Conservation (phyloP, 2,113 vertebrate species). For the Mustela nigripes region DNA sequence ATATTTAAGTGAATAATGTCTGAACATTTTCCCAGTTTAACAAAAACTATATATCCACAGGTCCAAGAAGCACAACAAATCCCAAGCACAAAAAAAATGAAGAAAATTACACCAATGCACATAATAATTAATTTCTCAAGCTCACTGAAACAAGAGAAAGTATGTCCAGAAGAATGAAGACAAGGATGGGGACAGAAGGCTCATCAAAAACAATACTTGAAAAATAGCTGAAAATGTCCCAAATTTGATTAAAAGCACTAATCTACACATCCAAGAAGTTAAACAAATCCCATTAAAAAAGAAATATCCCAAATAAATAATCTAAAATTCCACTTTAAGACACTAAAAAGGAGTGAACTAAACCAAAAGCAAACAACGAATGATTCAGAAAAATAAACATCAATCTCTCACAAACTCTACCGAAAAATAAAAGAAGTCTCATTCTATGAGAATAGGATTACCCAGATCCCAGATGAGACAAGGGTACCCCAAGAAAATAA, state of each 20-base stretch:
- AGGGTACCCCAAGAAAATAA: neutral
- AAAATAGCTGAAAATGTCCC: rapidly evolving
- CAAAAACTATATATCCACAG: neutral
- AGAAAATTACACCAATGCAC: neutral
- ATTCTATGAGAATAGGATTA: neutral
- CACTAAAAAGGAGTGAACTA: neutral
- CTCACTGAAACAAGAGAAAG: rapidly evolving
- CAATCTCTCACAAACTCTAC: neutral
- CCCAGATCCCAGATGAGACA: neutral
- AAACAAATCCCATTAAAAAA: neutral
- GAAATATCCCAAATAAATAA: neutral
- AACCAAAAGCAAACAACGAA: neutral
- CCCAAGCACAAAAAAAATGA: neutral
- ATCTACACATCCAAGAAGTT: no score
- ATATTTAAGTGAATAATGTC: neutral
- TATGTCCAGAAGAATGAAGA: rapidly evolving
- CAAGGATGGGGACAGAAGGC: rapidly evolving
- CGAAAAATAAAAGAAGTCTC: no score
- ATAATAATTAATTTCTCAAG: no score
- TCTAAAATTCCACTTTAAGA: neutral
- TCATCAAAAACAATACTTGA: neutral
- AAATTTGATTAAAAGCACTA: neutral
- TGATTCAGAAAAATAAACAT: neutral
- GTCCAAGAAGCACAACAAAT: neutral
- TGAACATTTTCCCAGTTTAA: neutral